phyloP scores from a whole-genome alignment of 2,888 invertebrate genomes.

The Limnephilus rhombicus region DNA sequence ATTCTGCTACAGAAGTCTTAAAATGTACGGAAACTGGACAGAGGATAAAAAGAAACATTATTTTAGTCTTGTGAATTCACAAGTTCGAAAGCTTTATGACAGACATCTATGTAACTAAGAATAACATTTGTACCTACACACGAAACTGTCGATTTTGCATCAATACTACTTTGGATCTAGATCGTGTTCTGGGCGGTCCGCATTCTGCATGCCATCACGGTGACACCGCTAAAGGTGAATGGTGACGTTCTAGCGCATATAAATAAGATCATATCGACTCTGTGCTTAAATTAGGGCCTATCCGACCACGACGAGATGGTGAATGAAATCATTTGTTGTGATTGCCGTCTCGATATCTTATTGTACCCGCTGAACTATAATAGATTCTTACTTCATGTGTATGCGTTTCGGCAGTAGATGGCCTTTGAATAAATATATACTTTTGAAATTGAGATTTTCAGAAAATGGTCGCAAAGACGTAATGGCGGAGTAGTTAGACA shows the following conservation, averaged over 20 bases:
- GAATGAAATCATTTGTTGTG: background rate
- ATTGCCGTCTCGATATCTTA: background rate
- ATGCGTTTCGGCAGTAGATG: background rate
- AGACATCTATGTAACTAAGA: too few species aligned
- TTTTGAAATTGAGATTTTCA: too few species aligned
- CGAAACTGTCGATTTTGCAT: background rate
- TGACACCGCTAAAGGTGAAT: background rate
- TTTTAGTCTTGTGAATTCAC: too few species aligned
- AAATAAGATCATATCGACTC: background rate
- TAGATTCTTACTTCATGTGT: too few species aligned
- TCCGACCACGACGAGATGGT: background rate
- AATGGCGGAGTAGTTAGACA: too few species aligned
- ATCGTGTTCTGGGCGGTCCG: background rate
- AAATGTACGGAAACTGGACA: too few species aligned
- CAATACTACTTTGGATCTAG: background rate
- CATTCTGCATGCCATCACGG: background rate
- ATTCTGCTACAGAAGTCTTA: too few species aligned
- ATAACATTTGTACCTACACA: too few species aligned
- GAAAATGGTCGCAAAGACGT: too few species aligned
- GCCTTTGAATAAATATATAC: background rate
- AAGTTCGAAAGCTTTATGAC: too few species aligned
- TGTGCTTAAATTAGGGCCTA: background rate
- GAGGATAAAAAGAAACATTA: too few species aligned
- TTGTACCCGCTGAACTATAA: background rate
- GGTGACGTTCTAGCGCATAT: background rate